phyloP scores from a whole-genome alignment of 2,888 invertebrate genomes.

The Sisyra terminalis region DNA sequence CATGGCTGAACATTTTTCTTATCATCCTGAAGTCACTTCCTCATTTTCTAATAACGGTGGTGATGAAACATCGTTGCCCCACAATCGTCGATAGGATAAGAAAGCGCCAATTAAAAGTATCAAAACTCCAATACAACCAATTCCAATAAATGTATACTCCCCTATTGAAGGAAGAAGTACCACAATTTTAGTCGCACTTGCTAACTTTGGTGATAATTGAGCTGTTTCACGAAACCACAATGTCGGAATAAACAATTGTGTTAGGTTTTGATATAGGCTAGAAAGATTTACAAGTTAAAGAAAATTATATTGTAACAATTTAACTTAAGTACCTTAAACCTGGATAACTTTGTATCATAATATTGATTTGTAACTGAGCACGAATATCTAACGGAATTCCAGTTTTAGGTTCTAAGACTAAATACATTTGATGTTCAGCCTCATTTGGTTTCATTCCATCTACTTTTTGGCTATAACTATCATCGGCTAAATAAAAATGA shows the following conservation, averaged over 20 bases:
- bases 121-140: constrained; percentile 29
- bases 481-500: constrained; percentile 63
- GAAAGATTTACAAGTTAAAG: constrained; percentile 14
- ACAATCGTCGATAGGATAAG: constrained; percentile 20
- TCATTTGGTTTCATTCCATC: constrained; percentile 48
- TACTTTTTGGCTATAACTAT: constrained; percentile 41
- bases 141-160: constrained; percentile 33
- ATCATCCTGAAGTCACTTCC: not conserved
- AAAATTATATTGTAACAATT: not conserved
- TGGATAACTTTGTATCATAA: constrained; percentile 34
- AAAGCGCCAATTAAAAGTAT: constrained; percentile 23
- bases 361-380: constrained; percentile 65
- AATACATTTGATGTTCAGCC: constrained; percentile 42
- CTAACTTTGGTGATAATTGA: constrained; percentile 36
- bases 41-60: constrained; percentile 17
- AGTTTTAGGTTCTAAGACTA: constrained; percentile 56
- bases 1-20: not conserved
- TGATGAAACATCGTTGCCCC: constrained; percentile 18
- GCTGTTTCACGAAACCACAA: constrained; percentile 63
- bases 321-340: constrained; percentile 28
- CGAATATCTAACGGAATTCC: constrained; percentile 61
- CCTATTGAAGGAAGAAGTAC: constrained; percentile 35
- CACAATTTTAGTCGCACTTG: constrained; percentile 33
- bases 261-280: constrained; percentile 38
- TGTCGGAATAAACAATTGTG: constrained; percentile 47